Conservation (phyloP, 1,140 invertebrate species). For the Drosophila eugracilis region DNA sequence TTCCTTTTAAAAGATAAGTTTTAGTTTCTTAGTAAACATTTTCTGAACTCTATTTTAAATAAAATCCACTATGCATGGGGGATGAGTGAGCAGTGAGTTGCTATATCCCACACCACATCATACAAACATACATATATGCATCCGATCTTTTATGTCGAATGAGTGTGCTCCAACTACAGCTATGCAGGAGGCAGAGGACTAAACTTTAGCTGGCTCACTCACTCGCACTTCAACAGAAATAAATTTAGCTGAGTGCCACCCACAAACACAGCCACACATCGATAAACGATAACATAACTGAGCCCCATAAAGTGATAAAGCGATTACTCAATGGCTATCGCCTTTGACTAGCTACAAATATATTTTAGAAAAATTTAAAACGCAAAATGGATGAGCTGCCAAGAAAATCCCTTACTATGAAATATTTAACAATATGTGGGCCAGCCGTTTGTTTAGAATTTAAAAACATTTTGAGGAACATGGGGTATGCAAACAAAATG, state of each 20-base stretch:
- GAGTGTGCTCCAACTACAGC: constrained; percentile 16
- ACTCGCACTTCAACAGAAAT: constrained; percentile 18
- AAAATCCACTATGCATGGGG: background rate
- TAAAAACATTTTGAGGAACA: constrained; percentile 25
- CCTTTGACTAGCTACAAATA: background rate
- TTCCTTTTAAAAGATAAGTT: too few relatives aligned
- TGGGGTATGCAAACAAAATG: constrained; percentile 21
- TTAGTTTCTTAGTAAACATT: background rate
- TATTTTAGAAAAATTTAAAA: constrained; percentile 18
- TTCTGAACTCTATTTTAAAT: background rate
- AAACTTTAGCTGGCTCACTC: constrained; percentile 21
- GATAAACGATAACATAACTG: constrained; percentile 28
- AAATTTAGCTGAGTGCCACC: constrained; percentile 3
- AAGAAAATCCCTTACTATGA: constrained; percentile 36
- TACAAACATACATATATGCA: constrained; percentile 1
- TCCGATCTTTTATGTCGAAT: background rate
- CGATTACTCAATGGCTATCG: constrained; percentile 38
- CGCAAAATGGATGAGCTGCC: constrained; percentile 36
- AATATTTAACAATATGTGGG: constrained; percentile 25
- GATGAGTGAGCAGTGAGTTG: constrained; percentile 5
- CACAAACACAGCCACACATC: constrained; percentile 8
- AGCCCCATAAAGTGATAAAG: constrained; percentile 35
- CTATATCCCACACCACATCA: background rate
- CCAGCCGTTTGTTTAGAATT: constrained; percentile 46
- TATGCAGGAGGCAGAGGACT: constrained; percentile 50